phyloP scores from a whole-genome alignment of 2,797 vertebrate genomes.

The Scolopax bukidnonensis region DNA sequence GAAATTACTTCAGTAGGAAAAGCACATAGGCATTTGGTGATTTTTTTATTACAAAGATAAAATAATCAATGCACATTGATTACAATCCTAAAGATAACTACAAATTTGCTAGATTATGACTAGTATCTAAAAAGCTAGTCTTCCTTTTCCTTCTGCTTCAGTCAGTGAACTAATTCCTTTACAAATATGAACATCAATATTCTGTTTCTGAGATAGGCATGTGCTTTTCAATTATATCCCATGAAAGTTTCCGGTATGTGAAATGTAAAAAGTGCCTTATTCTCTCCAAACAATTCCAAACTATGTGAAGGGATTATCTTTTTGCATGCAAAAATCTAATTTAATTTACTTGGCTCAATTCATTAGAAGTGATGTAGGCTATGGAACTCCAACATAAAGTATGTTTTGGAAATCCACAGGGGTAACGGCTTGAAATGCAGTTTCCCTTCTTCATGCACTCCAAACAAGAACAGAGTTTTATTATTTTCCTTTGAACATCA shows the following conservation, averaged over 20 bases:
- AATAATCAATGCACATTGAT: constrained; percentile 15
- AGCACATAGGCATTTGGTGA: not conserved
- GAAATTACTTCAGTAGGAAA: constrained; percentile 58
- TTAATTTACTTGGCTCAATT: constrained; percentile 51
- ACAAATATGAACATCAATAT: constrained; percentile 69
- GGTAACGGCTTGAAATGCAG: not conserved
- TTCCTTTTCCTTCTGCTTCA: constrained; percentile 53
- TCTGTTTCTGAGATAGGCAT: constrained; percentile 67
- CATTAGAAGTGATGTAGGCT: not conserved
- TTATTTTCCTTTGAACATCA: not conserved
- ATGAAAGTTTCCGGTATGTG: constrained; percentile 48
- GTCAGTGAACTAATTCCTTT: constrained; percentile 70
- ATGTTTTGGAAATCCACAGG: not conserved
- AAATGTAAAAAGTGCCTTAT: constrained; percentile 36
- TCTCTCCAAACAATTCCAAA: not conserved
- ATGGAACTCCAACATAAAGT: not conserved
- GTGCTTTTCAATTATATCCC: constrained; percentile 50
- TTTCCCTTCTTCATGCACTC: not conserved
- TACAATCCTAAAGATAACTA: constrained; percentile 39
- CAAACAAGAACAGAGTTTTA: not conserved
- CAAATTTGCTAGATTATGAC: constrained; percentile 49
- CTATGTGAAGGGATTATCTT: constrained; percentile 18
- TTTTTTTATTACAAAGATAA: constrained; percentile 61
- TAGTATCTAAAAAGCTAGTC: not conserved
- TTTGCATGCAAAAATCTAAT: constrained; percentile 68